A percentile compares a stretch with the other conserved stretches of the same genome.
phyloP scores from a whole-genome alignment of 2,797 vertebrate genomes.

The Lithobates pipiens region DNA sequence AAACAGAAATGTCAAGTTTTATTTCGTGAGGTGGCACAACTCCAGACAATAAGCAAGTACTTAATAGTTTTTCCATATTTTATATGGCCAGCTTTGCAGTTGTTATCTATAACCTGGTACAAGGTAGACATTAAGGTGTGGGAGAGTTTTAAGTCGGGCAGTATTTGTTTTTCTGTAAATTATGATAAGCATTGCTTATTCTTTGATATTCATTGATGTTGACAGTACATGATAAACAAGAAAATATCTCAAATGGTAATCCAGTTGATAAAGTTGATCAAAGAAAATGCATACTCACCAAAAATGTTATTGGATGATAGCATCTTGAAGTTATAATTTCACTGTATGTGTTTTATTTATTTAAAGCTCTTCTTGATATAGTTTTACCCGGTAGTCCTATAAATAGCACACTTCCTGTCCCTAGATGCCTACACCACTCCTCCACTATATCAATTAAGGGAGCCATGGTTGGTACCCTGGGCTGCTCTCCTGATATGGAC shows the following conservation, averaged over 20 bases:
- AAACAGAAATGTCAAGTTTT: constrained; percentile 65
- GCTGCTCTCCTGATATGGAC: too few relatives aligned
- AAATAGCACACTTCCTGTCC: too few relatives aligned
- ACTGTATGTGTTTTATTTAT: too few relatives aligned
- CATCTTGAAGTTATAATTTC: too few relatives aligned
- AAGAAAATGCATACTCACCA: too few relatives aligned
- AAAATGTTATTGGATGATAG: too few relatives aligned
- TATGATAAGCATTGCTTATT: not conserved
- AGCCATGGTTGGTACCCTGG: too few relatives aligned
- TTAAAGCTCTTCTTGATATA: too few relatives aligned
- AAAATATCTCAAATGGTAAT: not conserved
- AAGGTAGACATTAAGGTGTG: not conserved
- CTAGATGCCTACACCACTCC: too few relatives aligned
- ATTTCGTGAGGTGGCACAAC: constrained; percentile 60
- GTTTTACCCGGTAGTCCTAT: too few relatives aligned
- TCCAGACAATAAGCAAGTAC: constrained; percentile 58
- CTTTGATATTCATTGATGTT: not conserved
- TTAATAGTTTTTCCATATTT: constrained; percentile 39
- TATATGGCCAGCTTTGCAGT: constrained; percentile 2
- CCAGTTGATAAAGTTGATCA: too few relatives aligned
- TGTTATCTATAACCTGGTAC: constrained; percentile 48
- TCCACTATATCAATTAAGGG: too few relatives aligned
- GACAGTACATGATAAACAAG: not conserved
- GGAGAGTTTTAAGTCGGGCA: not conserved
- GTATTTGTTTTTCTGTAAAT: constrained; percentile 18